Evolutionary conservation across 2,797 vertebrate species (phyloP).

Genomic region (Crotalus adamanteus): DNA sequence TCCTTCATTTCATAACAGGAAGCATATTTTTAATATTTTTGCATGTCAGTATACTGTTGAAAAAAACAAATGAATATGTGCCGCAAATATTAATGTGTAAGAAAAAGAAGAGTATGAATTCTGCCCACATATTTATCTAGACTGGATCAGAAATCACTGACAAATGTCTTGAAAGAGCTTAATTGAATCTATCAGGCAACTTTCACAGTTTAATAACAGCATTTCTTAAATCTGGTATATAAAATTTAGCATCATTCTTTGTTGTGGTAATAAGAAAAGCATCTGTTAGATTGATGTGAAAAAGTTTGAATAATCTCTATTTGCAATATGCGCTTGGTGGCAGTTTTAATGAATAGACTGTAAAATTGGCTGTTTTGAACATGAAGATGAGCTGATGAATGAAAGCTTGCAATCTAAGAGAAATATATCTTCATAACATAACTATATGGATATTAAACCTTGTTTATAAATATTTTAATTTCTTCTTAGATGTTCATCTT

Average conservation of each 20-base stretch:
- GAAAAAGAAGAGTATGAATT: not conserved
- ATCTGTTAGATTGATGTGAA: constrained; percentile 16
- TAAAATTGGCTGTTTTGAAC: constrained; percentile 42
- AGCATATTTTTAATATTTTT: not conserved
- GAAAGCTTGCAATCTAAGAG: constrained; percentile 21
- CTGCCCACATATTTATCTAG: constrained; percentile 21
- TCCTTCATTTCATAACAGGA: constrained; percentile 20
- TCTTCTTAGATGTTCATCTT: not conserved
- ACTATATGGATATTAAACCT: not conserved
- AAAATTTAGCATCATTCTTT: constrained; percentile 50
- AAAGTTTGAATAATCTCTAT: constrained; percentile 46
- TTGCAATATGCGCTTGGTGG: constrained; percentile 39
- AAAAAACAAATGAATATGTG: not conserved
- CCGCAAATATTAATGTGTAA: not conserved
- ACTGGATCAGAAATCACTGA: constrained; percentile 38
- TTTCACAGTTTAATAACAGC: constrained; percentile 53
- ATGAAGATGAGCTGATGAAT: constrained; percentile 1
- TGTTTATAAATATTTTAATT: not conserved
- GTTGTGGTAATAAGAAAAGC: constrained; percentile 45
- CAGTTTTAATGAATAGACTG: constrained; percentile 50
- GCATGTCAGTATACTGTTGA: constrained; percentile 22
- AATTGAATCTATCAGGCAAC: constrained; percentile 56
- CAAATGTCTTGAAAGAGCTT: constrained; percentile 34
- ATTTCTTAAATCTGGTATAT: constrained; percentile 45
- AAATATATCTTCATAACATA: not conserved